Conservation (phyloP, 2,888 invertebrate species). For the Operophtera brumata region DNA sequence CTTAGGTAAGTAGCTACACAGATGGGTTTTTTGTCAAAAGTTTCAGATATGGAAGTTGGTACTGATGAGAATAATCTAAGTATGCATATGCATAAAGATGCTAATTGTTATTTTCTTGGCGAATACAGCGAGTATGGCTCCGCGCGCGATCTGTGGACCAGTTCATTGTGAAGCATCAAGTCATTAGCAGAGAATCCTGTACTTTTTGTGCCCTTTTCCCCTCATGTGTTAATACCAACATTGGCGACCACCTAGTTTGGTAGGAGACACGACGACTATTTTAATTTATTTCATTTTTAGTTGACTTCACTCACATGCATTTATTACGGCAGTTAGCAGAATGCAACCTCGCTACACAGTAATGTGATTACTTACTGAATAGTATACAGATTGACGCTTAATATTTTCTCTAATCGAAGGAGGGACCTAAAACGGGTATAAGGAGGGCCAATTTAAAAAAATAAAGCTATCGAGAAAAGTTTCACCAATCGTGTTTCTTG, state of each 20-base stretch:
- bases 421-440: too few relatives aligned
- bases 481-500: too few relatives aligned
- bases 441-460: too few relatives aligned
- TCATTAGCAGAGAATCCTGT: conserved; percentile 15
- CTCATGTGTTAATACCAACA: conserved; percentile 21
- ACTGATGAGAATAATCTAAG: conserved; percentile 9
- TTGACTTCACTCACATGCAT: conserved; percentile 18
- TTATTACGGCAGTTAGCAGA: conserved; percentile 5
- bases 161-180: conserved; percentile 24
- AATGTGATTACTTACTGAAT: too few relatives aligned
- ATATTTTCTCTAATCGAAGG: too few relatives aligned
- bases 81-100: conserved; percentile 3
- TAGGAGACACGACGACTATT: conserved; percentile 16
- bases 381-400: too few relatives aligned
- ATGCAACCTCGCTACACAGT: background rate
- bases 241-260: conserved; percentile 4
- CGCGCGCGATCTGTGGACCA: conserved; percentile 13
- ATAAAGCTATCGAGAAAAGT: too few relatives aligned
- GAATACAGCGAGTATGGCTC: conserved; percentile 10
- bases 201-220: conserved; percentile 15
- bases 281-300: conserved; percentile 21
- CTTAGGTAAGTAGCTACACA: background rate
- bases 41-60: conserved; percentile 10
- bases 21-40: conserved; percentile 8
- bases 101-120: conserved; percentile 6